Conservation (phyloP, 2,888 invertebrate genomes). For the Drosophila percnosoma region DNA sequence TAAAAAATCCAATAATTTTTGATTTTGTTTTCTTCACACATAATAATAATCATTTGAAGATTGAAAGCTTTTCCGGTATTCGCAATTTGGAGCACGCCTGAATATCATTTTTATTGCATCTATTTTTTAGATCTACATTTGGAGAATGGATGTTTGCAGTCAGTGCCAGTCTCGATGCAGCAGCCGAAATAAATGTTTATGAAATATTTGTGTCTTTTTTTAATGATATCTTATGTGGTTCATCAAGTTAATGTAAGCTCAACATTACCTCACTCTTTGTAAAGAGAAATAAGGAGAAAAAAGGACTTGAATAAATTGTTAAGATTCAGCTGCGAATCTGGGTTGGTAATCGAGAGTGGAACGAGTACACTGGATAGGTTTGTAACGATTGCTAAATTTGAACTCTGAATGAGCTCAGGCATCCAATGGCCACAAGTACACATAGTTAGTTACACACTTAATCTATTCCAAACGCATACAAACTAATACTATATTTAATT, state of each 20-base stretch:
- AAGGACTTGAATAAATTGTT: background rate
- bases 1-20: background rate
- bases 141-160: background rate
- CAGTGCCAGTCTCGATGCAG: background rate
- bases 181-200: too few species aligned
- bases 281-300: background rate
- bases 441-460: constrained; percentile 8
- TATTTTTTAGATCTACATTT: background rate
- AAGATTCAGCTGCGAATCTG: background rate
- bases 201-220: background rate
- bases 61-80: background rate
- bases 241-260: background rate
- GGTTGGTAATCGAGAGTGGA: background rate
- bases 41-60: background rate
- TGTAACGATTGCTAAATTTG: constrained; percentile 14
- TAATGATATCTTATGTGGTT: background rate
- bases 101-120: background rate
- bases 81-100: background rate
- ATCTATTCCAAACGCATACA: constrained; percentile 20
- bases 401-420: constrained; percentile 13
- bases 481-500: constrained; percentile 24
- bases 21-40: background rate
- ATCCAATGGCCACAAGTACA: constrained; percentile 18
- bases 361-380: constrained; percentile 1
- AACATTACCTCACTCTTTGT: background rate